Percentiles rank a stretch among this genome's conserved stretches.
Evolutionary conservation across 2,888 invertebrate genomes (phyloP).

Genomic region (Hypercompe scribonia): DNA sequence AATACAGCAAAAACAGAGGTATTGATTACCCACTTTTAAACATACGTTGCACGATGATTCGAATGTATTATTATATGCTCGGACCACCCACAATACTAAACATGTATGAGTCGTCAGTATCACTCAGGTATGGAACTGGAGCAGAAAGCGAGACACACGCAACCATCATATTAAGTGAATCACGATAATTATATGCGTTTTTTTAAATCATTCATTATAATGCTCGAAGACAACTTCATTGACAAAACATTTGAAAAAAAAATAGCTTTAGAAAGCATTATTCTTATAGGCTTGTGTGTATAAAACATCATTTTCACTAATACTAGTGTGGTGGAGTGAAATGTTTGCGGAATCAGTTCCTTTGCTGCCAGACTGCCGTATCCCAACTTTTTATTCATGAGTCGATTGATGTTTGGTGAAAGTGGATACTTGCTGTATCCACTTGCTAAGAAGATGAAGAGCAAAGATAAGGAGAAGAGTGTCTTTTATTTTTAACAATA

Average conservation of each 20-base stretch:
- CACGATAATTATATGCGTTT: conserved; percentile 25
- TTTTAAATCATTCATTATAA: conserved; percentile 18
- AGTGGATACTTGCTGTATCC: no score
- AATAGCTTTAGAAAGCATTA: neutral
- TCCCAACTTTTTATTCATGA: no score
- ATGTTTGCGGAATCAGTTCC: neutral
- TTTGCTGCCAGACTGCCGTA: neutral
- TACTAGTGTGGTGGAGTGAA: no score
- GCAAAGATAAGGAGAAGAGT: no score
- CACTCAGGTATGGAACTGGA: conserved; percentile 28
- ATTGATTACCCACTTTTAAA: conserved; percentile 35
- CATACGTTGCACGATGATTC: conserved; percentile 62
- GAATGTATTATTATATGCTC: conserved; percentile 56
- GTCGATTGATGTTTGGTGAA: no score
- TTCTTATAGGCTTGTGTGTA: neutral
- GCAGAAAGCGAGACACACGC: conserved; percentile 54
- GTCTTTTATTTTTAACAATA: no score
- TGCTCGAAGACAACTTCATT: neutral
- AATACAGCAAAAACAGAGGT: neutral
- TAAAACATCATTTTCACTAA: neutral
- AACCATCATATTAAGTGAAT: conserved; percentile 40
- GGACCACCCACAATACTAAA: conserved; percentile 1
- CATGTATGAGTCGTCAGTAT: neutral
- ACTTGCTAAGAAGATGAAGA: no score
- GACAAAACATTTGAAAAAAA: neutral